Conservation (phyloP, 2,113 vertebrate species). For the Rhinichthys klamathensis region DNA sequence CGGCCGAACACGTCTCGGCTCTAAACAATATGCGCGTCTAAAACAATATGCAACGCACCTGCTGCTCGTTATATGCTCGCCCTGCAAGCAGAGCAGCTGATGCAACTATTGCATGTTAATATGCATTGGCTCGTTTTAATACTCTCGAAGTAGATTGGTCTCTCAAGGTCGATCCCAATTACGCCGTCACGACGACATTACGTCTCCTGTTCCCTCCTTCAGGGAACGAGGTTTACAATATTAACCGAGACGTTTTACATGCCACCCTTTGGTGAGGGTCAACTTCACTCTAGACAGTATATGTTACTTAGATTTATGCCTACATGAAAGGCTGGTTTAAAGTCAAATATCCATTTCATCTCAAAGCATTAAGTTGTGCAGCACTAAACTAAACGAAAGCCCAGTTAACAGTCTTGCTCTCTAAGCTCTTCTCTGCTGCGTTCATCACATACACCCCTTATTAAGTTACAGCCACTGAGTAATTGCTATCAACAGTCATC, state of each 20-base stretch:
- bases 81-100: no score
- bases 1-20: no score
- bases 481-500: slow-evolving; percentile 6
- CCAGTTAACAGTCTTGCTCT: neutral
- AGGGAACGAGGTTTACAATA: no score
- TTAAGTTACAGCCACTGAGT: slow-evolving; percentile 10
- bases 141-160: no score
- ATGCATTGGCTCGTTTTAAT: no score
- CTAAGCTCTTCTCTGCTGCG: neutral
- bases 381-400: neutral
- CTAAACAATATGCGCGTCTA: no score
- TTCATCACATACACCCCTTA: neutral
- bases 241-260: neutral
- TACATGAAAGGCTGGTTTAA: neutral
- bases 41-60: no score
- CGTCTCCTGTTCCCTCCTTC: no score
- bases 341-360: neutral
- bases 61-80: no score
- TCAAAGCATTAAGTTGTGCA: neutral
- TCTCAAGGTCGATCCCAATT: no score
- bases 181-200: no score
- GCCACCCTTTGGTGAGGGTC: neutral
- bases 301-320: neutral
- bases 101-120: no score
- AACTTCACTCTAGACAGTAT: neutral